Evolutionary conservation across 2,888 invertebrate genomes (phyloP).

Genomic region (Alloplasta piceator): DNA sequence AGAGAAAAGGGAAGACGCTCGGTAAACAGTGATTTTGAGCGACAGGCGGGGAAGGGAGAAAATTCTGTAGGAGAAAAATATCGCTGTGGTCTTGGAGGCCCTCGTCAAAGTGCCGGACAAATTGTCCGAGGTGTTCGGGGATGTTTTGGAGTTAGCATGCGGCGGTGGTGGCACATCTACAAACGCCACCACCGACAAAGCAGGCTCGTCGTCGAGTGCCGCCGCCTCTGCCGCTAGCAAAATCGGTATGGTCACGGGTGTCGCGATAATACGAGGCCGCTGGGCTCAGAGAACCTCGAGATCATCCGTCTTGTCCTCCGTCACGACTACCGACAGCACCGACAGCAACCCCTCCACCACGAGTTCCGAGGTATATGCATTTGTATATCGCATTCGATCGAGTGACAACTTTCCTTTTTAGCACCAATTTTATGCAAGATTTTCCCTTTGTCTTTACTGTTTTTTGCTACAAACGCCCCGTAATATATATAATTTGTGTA

Average conservation of each 20-base stretch:
- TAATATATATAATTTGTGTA: no score
- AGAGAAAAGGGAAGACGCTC: slow-evolving; percentile 3
- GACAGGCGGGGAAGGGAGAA: slow-evolving; percentile 14
- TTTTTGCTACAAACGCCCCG: no score
- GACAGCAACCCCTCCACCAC: slow-evolving; percentile 75
- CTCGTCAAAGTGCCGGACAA: slow-evolving; percentile 82
- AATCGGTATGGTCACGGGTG: slow-evolving; percentile 78
- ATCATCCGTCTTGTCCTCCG: slow-evolving; percentile 76
- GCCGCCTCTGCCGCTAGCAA: slow-evolving; percentile 70
- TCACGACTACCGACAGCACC: slow-evolving; percentile 78
- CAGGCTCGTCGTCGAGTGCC: slow-evolving; percentile 49
- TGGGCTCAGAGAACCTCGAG: slow-evolving; percentile 77
- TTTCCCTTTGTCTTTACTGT: no score
- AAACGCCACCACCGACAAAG: slow-evolving; percentile 63
- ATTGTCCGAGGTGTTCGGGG: slow-evolving; percentile 80
- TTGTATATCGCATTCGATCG: no score
- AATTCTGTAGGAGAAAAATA: no score
- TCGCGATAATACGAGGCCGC: slow-evolving; percentile 77
- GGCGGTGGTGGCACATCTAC: slow-evolving; percentile 72
- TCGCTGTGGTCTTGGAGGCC: slow-evolving; percentile 77
- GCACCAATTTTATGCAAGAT: no score
- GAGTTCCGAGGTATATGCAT: slow-evolving; percentile 77
- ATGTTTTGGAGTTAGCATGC: slow-evolving; percentile 81
- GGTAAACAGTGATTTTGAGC: no score
- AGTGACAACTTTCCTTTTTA: no score